phyloP scores from a whole-genome alignment of 2,888 invertebrate genomes.

The Phengaris alcon region DNA sequence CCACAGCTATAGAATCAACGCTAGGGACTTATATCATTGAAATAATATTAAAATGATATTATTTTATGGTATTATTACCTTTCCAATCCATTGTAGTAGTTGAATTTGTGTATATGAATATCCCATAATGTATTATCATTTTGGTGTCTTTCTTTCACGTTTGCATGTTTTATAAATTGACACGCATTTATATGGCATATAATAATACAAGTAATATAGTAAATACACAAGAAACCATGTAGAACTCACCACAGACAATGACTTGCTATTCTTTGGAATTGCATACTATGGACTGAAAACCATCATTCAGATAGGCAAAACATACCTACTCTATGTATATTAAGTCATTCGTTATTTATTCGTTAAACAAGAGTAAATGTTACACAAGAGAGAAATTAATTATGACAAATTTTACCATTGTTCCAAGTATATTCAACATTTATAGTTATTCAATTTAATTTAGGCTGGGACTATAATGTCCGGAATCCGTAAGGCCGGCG shows the following conservation, averaged over 20 bases:
- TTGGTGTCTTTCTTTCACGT: constrained; percentile 1
- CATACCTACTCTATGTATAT: background rate
- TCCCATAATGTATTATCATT: background rate
- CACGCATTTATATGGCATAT: constrained; percentile 8
- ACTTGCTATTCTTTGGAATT: background rate
- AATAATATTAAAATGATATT: constrained; percentile 5
- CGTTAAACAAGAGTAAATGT: background rate
- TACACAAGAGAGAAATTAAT: background rate
- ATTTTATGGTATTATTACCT: background rate
- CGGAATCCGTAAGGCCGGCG: too few relatives aligned
- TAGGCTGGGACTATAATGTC: background rate
- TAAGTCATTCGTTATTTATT: background rate
- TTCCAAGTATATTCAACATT: background rate
- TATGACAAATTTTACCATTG: background rate
- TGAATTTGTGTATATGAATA: background rate
- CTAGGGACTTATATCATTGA: constrained; percentile 7
- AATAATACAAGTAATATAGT: background rate
- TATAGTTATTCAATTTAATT: background rate
- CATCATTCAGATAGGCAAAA: constrained; percentile 3
- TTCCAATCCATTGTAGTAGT: background rate
- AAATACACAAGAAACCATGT: background rate
- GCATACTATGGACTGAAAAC: constrained; percentile 10
- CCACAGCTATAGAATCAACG: constrained; percentile 15
- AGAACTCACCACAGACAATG: background rate
- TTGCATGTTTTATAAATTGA: background rate